Evolutionary conservation across 2,888 invertebrate genomes (phyloP).

Genomic region (Actias luna): DNA sequence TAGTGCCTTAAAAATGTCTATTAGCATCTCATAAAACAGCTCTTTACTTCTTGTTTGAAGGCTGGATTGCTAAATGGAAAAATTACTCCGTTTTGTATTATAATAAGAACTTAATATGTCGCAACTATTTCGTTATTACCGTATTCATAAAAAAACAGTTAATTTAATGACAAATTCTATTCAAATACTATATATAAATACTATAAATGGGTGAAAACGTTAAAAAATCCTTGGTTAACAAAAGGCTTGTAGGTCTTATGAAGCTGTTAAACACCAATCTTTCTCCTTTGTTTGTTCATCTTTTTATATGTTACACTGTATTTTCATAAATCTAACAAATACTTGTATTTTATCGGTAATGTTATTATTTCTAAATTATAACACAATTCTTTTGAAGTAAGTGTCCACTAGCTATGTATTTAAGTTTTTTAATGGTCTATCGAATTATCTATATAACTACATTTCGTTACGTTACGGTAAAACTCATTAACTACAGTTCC

Average conservation of each 20-base stretch:
- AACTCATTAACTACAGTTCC: neutral
- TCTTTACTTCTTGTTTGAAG: neutral
- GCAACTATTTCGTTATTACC: neutral
- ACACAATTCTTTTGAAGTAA: neutral
- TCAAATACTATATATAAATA: neutral
- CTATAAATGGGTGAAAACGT: neutral
- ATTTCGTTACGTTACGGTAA: neutral
- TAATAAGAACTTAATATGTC: constrained; percentile 17
- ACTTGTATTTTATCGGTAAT: neutral
- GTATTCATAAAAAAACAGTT: neutral
- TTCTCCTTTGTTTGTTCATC: neutral
- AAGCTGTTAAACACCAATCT: neutral
- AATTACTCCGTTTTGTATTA: neutral
- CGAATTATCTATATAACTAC: no score
- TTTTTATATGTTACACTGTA: neutral
- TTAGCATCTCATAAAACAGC: neutral
- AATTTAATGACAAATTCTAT: constrained; percentile 1
- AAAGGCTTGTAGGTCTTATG: neutral
- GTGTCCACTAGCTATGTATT: no score
- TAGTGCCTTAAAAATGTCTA: neutral
- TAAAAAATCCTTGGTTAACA: neutral
- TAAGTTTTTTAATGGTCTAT: no score
- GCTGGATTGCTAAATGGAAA: constrained; percentile 23
- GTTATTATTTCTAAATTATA: neutral
- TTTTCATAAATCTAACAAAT: neutral